These are phyloP conservation scores for Theristicus caerulescens DNA, from an alignment of 2,113 vertebrate species.

Conservation along the genomic window DNA sequence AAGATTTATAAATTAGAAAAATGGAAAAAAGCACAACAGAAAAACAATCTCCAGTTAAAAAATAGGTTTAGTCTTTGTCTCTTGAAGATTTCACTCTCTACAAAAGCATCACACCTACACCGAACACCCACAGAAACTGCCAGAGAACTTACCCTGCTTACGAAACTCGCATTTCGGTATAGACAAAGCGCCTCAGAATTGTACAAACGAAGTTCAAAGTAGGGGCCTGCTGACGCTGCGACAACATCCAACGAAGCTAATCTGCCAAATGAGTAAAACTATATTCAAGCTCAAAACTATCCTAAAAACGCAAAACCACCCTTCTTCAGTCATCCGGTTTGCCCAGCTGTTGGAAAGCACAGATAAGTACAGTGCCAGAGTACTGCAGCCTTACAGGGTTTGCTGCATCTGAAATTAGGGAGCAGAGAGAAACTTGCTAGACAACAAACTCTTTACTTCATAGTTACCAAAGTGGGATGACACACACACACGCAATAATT, in stretches of 20 bases:
- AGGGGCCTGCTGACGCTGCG: fast-evolving
- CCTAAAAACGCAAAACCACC: neutral
- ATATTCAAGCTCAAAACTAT: neutral
- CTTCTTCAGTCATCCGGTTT: neutral
- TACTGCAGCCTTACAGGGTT: neutral
- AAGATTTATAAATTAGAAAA: neutral
- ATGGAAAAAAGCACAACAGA: neutral
- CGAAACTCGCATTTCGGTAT: neutral
- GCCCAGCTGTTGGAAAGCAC: neutral
- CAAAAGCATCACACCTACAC: neutral
- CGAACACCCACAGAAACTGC: neutral
- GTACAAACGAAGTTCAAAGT: neutral
- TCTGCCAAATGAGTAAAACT: neutral
- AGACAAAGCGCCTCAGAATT: neutral
- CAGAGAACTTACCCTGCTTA: slow-evolving; percentile 52
- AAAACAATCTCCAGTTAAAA: neutral
- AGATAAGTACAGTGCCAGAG: neutral
- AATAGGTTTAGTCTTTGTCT: neutral
- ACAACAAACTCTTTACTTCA: slow-evolving; percentile 53
- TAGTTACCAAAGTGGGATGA: slow-evolving; percentile 42
- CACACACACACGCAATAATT: slow-evolving; percentile 45
- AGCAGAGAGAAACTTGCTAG: slow-evolving; percentile 63
- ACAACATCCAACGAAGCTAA: neutral
- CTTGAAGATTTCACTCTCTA: neutral
- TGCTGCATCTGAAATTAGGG: slow-evolving; percentile 30